Percentiles rank a stretch among this genome's conserved stretches.
These are phyloP conservation scores for Hyposoter dolosus DNA, from an alignment of 2,888 invertebrate species.

Conservation along the genomic window DNA sequence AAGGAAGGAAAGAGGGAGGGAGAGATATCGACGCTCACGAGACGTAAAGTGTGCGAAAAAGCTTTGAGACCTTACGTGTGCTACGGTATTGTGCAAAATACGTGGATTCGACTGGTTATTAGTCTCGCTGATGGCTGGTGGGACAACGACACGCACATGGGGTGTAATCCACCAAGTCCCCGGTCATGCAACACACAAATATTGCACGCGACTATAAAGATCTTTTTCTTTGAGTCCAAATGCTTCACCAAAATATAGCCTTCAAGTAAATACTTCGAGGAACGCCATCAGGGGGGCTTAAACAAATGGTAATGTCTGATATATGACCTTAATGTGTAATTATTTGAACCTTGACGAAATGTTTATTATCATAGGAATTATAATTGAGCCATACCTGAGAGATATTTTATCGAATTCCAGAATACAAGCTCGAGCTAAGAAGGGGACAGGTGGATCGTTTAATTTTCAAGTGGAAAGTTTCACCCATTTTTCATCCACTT, in stretches of 20 bases:
- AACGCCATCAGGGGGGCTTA: neutral
- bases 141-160: conserved; percentile 64
- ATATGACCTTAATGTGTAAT: neutral
- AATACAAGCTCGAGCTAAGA: neutral
- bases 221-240: conserved; percentile 31
- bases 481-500: neutral
- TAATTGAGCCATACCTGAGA: neutral
- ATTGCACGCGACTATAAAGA: conserved; percentile 66
- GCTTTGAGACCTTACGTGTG: conserved; percentile 2
- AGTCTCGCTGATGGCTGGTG: conserved; percentile 50
- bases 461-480: neutral
- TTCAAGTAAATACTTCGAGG: conserved; percentile 6
- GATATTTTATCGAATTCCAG: neutral
- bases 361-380: neutral
- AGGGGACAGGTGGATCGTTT: neutral
- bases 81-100: conserved; percentile 40
- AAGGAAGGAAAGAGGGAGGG: conserved; percentile 25
- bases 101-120: conserved; percentile 42
- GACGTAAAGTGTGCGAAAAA: conserved; percentile 38
- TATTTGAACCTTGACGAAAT: neutral
- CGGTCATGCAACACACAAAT: conserved; percentile 65
- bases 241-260: neutral
- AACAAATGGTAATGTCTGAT: neutral
- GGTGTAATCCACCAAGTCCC: conserved; percentile 55
- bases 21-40: conserved; percentile 47